phyloP scores from a whole-genome alignment of 2,113 vertebrate genomes.

The Odocoileus hemionus region DNA sequence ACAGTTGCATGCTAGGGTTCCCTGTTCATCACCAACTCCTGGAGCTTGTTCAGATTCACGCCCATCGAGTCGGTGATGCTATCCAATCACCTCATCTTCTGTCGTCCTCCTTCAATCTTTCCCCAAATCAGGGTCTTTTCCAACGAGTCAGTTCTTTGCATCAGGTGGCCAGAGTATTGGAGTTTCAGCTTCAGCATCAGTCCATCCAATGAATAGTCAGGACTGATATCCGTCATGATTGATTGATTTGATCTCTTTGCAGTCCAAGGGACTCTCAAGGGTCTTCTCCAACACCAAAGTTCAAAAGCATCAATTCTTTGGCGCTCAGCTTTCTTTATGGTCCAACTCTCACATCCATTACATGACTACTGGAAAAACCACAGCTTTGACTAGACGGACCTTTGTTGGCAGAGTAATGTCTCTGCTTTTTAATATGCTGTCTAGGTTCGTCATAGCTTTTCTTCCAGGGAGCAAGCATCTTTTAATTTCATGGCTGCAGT shows the following conservation, averaged over 20 bases:
- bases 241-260: neutral
- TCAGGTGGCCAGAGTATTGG: neutral
- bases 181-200: neutral
- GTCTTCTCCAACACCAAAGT: neutral
- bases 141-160: neutral
- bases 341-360: neutral
- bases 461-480: neutral
- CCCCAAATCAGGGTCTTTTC: neutral
- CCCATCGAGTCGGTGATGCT: neutral
- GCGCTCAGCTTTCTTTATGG: accelerated
- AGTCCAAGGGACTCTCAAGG: neutral
- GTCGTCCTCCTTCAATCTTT: neutral
- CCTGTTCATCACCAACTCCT: neutral
- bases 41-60: neutral
- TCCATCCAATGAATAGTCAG: neutral
- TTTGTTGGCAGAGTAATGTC: neutral
- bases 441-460: neutral
- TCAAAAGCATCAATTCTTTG: neutral
- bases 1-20: neutral
- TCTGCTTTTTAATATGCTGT: neutral
- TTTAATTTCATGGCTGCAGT: neutral
- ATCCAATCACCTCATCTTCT: neutral
- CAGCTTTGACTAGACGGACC: neutral
- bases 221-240: neutral
- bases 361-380: neutral